These are phyloP conservation scores for Phalacrocorax pelagicus DNA, from an alignment of 2,113 vertebrate genomes.

Conservation along the genomic window DNA sequence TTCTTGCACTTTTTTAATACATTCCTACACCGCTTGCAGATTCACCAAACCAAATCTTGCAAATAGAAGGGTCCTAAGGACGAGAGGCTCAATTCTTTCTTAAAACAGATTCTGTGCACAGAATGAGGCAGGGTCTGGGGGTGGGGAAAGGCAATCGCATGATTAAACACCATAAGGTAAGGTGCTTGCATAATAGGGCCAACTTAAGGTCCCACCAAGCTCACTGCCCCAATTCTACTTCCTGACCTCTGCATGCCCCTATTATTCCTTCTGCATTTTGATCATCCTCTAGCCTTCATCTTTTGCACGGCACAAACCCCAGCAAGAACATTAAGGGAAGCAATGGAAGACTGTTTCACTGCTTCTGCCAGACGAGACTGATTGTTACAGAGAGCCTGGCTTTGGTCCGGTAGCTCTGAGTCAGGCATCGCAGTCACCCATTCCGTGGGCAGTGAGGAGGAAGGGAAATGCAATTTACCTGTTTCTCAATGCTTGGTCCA, in stretches of 20 bases:
- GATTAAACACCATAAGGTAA: background rate
- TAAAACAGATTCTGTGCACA: background rate
- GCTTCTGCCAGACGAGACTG: background rate
- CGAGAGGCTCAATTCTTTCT: background rate
- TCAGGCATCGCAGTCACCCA: background rate
- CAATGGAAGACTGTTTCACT: background rate
- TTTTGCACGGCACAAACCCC: background rate
- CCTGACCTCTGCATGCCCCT: background rate
- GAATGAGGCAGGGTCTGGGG: background rate
- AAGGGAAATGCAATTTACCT: background rate
- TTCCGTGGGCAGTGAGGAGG: background rate
- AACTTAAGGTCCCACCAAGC: background rate
- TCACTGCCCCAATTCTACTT: conserved; percentile 11
- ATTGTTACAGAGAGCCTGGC: background rate
- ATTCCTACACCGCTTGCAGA: background rate
- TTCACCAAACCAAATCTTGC: background rate
- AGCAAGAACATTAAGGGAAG: background rate
- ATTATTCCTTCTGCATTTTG: background rate
- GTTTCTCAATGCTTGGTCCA: background rate
- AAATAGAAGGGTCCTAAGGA: background rate
- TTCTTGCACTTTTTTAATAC: background rate
- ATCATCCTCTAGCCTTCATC: background rate
- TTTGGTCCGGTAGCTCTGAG: fast-evolving
- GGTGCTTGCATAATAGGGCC: conserved; percentile 21
- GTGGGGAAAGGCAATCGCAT: background rate